phyloP scores from a whole-genome alignment of 1,140 invertebrate genomes.

The Drosophila busckii region DNA sequence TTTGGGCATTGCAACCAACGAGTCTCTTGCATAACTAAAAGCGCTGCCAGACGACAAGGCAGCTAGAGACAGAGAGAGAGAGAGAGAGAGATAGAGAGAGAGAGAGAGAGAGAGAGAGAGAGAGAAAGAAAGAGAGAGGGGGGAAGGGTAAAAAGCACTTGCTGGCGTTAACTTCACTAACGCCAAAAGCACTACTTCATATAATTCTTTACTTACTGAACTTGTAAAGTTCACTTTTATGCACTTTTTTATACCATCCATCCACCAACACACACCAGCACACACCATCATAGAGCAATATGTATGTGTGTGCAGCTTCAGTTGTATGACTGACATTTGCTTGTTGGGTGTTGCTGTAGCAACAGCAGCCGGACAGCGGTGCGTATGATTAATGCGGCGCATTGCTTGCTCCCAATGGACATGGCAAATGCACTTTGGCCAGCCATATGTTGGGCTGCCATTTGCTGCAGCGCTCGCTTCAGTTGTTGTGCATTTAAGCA shows the following conservation, averaged over 20 bases:
- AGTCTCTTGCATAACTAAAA: constrained; percentile 40
- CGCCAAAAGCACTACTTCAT: constrained; percentile 40
- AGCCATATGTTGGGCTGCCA: constrained; percentile 1
- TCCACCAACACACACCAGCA: not conserved
- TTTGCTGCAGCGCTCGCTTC: not conserved
- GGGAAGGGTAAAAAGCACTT: too few relatives aligned
- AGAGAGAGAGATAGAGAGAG: constrained; percentile 1
- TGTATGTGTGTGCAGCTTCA: constrained; percentile 1
- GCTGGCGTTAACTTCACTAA: constrained; percentile 36
- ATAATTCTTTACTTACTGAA: constrained; percentile 46
- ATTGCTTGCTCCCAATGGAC: constrained; percentile 3
- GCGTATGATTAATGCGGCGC: constrained; percentile 38
- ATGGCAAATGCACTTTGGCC: constrained; percentile 17
- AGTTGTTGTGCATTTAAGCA: constrained; percentile 4
- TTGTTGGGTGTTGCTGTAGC: constrained; percentile 4
- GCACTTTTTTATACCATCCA: not conserved
- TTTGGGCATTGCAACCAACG: constrained; percentile 16
- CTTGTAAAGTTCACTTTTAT: constrained; percentile 38
- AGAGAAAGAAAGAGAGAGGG: too few relatives aligned
- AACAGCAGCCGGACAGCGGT: constrained; percentile 25
- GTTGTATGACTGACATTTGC: constrained; percentile 14
- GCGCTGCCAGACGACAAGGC: constrained; percentile 13
- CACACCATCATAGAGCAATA: not conserved
- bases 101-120: constrained; percentile 2
- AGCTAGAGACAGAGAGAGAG: too few relatives aligned